Evolutionary conservation across 2,797 vertebrate species (phyloP), one percentile per base, ranked within the genome.

Genomic region (Acipenser transmontanus): DNA sequence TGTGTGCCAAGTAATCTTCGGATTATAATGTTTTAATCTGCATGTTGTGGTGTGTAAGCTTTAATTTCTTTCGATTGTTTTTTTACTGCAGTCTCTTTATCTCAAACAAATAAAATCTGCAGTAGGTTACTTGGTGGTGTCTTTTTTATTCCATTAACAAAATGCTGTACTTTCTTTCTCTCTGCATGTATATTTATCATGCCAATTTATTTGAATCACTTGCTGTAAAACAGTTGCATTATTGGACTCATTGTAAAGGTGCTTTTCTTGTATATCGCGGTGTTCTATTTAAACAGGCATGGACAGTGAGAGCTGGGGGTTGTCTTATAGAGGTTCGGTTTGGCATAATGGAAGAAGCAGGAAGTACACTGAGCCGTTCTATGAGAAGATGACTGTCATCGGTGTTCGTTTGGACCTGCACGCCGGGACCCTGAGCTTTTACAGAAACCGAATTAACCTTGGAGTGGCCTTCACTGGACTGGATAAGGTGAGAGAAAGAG

Each of bases 291-390:
- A 12, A n/a, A 13, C 61, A 81, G 80, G 80, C 4, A 69, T 75
- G 49, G 78, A 81, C 47, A 50, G 49, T 7, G 70, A 81, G 50
- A 81, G 80, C 66, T 81, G 80, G 80, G 80, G 80, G 7, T 66
- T 81, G 17, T 80, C 80, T 6, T 78, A 81, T 67, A 80, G 75
- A 69, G 80, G 80, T 57, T 75, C 67, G 7, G 48, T 74, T 12
- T 80, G 80, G 74, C 78, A 81, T 20, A 61, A 65, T 6, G 78
- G 80, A 8, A 69, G n/a, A 57, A 71, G 75, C 67, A 63, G 6
- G 2, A 72, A 63, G 51, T 80, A 81, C 66, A 77, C 77, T 2
- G 76, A 81, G 47, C 76, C 80, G 0, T 81, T 81, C 67, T 81
- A 78, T 1, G 70, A 80, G 48, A 69, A 63, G 59, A 71, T 72